Base-by-base conservation (phyloP, 2,888 invertebrate species). In the Matsumyia berberina region DNA sequence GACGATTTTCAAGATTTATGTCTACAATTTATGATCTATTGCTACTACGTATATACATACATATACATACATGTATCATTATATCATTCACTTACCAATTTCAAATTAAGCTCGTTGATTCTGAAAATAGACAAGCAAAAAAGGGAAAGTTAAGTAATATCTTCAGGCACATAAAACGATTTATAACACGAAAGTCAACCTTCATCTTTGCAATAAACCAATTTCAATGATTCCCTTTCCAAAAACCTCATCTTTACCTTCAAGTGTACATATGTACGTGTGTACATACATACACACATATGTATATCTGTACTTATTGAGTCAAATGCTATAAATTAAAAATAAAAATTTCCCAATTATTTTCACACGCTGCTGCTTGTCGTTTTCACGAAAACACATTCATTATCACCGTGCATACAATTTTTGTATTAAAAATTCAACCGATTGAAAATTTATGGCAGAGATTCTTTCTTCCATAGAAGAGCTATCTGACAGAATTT, bases 331-430 rank as follows among this genome's bases (percentile, higher is more conserved):
- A 11, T 44, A 62, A 35, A 62, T 53, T 53, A 24, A 57, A 74
- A 66, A 39, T 44, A 53, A 66, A 31, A 57, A 66, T 66, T 57
- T 12, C 46, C 37, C 66, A 66, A 74, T 66, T 74, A 64, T 66
- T 66, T 66, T 64, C 57, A 57, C 64, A 74, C 35, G 35, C 74
- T 44, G 55, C 55, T 73, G 42, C 42, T 9, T 64, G 64, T 7
- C 44, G 37, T 46, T 39, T 55, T n/a, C 17, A 37, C 46, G 12
- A 55, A 66, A 66, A 66, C 46, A 74, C 49, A 74, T 66, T 73
- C 12, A 73, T 74, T 66, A 46, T 46, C 37, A 57, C 35, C 58
- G 29, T 35, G 17, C 57, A 33, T 55, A 64, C 37, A 24, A 55
- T 3, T 37, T 37, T 31, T 46, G 44, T 5, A 12, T 24, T 62